Evolutionary conservation across 2,888 invertebrate genomes (phyloP), one percentile per base, ranked within the genome.

Genomic region (Macropis europaea): DNA sequence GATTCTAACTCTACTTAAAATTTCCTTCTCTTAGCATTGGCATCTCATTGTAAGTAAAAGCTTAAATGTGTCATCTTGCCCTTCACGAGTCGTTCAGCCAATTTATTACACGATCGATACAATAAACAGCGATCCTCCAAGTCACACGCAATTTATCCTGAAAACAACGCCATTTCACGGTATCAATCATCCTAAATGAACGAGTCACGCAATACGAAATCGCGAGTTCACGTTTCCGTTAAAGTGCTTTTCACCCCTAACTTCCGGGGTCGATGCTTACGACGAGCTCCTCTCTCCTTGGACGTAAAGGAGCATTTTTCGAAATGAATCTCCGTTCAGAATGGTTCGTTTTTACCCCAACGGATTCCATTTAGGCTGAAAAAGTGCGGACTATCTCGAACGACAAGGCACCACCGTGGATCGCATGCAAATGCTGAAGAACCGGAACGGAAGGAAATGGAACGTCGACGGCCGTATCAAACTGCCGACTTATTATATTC

Each of bases 401-500:
- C 7, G 24, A 40, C 15, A 2, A 19, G 28, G 30, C 4, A 3
- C 19, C 9, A 15, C 13, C 36, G n/a, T n/a, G 52, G 34, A 64
- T 66, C 48, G 42, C 54, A 77, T 70, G 77, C 59, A 71, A 77
- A 81, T 79, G 5, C 9, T 22, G 6, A 24, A 36, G 24, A 52
- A 59, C 11, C 32, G 26, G 48, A 32, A 22, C 15, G 32, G 40
- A 61, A 22, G 28, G 30, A n/a, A 42, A 43, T 6, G 17, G 60
- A 15, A 30, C 43, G 53, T 40, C 57, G 52, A 45, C 62, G 9
- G 61, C 24, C 61, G 40, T 64, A 74, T 72, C 78, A 67, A n/a
- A 64, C 63, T 43, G 47, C 22, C 59, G 62, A 77, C 82, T 82
- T 80, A 80, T 82, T 80, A 84, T 75, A 84, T 80, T 72, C 76